Evolutionary conservation across 2,797 vertebrate species (phyloP), one percentile per base, ranked within the genome.

Genomic region (Sylvilagus floridanus): DNA sequence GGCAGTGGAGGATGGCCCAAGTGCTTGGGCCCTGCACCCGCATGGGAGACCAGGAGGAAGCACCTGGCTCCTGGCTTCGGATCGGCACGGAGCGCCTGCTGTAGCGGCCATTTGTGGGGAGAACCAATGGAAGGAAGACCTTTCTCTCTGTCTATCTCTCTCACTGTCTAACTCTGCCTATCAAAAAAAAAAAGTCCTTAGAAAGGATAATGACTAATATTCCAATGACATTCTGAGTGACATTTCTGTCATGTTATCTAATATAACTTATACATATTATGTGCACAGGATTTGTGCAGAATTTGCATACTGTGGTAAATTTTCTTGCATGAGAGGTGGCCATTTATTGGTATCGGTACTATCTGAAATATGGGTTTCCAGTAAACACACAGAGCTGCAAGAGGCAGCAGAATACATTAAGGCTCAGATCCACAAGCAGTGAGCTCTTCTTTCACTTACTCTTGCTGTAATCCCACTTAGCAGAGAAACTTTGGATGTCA

Each of bases 381-480:
- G 98, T 98, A 98, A 95, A 92, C 90, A 98, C 96, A 98, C 96
- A 95, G 96, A 97, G 98, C 98, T 98, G 98, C 89, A 35, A 94
- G 57, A 0, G 79, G 72, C 37, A 97, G 17, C 54, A 13, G 13
- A 57, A 57, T 14, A 57, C 54, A 57, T 13, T 13, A 57, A 57
- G 54, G 54, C 54, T 57, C 97, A 97, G 97, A 84, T 63, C 0
- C 2, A 0, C 0, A 4, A 85, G 65, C 62, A 57, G 97, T 89
- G 71, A 75, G 81, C 96, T 95, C 83, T 99, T 99, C 98, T 99
- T 99, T 99, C 99, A 99, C 54, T 99, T 98, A 0, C 99, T 99
- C 97, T 99, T 99, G 82, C 99, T 99, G 42, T 98, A 99, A 98
- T 99, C 99, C 99, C 99, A 99, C 16, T 99, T 97, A 97, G 98